These are phyloP conservation scores for Sclerurus mexicanus DNA, from an alignment of 2,113 vertebrate species.

Conservation along the genomic window DNA sequence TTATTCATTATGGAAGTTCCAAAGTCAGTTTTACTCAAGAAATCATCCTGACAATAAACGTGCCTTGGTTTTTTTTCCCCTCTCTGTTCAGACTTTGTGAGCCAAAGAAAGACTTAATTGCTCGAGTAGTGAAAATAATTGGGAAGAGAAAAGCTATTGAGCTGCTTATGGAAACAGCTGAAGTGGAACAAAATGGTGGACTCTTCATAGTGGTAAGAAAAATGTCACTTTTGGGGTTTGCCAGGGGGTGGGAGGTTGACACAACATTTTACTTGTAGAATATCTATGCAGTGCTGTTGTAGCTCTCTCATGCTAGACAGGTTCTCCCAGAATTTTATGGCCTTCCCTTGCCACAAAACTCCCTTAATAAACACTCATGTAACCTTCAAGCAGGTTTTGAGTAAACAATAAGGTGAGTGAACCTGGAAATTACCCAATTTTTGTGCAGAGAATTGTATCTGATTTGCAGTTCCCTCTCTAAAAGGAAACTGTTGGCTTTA, in stretches of 20 bases:
- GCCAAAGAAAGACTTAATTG: constrained; percentile 91
- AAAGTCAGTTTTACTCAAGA: background rate
- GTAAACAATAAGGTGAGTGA: background rate
- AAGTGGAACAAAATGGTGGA: constrained; percentile 90
- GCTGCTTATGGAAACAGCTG: constrained; percentile 88
- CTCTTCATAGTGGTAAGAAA: constrained; percentile 87
- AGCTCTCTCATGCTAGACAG: rapidly evolving
- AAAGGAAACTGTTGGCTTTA: background rate
- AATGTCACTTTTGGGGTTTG: background rate
- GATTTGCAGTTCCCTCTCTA: background rate
- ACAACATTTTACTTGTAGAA: background rate
- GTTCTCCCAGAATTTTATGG: background rate
- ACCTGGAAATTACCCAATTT: background rate
- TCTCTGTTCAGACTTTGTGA: constrained; percentile 80
- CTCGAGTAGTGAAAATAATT: constrained; percentile 85
- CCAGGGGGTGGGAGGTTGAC: rapidly evolving
- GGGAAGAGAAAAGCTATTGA: constrained; percentile 92
- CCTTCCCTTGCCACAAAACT: background rate
- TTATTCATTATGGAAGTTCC: background rate
- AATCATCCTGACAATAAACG: background rate
- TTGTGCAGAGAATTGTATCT: background rate
- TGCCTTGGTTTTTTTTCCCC: background rate
- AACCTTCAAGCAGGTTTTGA: background rate
- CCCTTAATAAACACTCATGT: rapidly evolving
- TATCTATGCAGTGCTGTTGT: background rate